Conservation (phyloP, 2,113 vertebrate species). For the Pomatorhinus ruficollis region DNA sequence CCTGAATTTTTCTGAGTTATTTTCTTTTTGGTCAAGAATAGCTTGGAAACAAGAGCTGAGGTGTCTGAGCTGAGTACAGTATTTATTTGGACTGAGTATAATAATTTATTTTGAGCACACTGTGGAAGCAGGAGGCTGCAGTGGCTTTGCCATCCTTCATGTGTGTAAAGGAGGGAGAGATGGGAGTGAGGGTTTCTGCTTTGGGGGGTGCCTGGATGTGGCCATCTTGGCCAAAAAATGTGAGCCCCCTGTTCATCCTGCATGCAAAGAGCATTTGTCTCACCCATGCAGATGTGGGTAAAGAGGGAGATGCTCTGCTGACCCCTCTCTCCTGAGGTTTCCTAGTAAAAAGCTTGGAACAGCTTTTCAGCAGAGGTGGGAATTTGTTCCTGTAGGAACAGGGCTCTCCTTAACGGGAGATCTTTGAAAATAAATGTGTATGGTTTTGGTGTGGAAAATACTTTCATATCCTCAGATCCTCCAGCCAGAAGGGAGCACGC, state of each 20-base stretch:
- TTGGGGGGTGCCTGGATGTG: not conserved
- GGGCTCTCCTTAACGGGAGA: not conserved
- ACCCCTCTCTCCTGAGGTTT: not conserved
- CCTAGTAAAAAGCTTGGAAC: not conserved
- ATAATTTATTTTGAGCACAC: not conserved
- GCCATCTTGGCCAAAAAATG: not conserved
- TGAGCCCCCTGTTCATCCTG: fast-evolving
- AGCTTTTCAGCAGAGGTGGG: not conserved
- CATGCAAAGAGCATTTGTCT: not conserved
- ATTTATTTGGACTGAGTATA: not conserved
- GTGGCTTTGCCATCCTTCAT: not conserved
- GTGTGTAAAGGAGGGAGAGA: not conserved
- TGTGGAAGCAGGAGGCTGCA: not conserved
- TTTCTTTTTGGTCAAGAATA: not conserved
- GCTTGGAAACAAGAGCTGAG: not conserved
- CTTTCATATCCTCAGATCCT: not conserved
- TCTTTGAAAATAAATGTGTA: not conserved
- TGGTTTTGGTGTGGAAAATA: not conserved
- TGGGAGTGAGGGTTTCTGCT: not conserved
- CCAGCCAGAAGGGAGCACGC: not conserved
- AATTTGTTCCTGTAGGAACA: not conserved
- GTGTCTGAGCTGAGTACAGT: not conserved
- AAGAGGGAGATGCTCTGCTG: not conserved
- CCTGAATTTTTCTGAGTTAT: not conserved
- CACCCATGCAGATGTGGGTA: fast-evolving